A percentile compares a stretch with the other conserved stretches of the same genome.
phyloP scores from a whole-genome alignment of 2,888 invertebrate species.

The Anticlea derivata region DNA sequence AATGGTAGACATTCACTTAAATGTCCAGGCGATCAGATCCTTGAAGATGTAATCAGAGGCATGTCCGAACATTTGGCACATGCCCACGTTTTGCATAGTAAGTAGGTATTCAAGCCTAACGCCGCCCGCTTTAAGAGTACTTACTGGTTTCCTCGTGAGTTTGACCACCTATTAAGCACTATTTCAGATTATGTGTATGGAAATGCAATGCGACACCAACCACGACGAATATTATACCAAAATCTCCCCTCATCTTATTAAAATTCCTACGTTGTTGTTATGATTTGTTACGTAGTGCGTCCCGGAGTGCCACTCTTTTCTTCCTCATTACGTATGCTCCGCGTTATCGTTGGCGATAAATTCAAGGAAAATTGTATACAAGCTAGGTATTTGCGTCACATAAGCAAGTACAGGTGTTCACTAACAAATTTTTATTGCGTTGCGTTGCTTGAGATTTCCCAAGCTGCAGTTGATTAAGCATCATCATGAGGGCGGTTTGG shows the following conservation, averaged over 20 bases:
- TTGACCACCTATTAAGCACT: background rate
- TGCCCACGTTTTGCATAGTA: no score
- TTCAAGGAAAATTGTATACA: conserved; percentile 31
- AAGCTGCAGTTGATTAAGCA: background rate
- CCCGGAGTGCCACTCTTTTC: conserved; percentile 29
- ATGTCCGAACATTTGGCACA: no score
- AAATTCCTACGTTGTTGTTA: conserved; percentile 28
- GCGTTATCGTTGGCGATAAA: conserved; percentile 31
- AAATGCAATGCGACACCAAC: conserved; percentile 5
- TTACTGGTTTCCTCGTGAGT: no score
- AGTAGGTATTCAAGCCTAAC: no score
- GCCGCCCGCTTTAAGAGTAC: no score
- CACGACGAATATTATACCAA: conserved; percentile 2
- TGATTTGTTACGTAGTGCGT: conserved; percentile 30
- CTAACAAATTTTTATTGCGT: conserved; percentile 1
- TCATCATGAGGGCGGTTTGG: no score
- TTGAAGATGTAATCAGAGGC: no score
- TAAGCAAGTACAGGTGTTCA: conserved; percentile 15
- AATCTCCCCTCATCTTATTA: conserved; percentile 16
- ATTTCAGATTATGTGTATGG: background rate
- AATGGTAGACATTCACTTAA: no score
- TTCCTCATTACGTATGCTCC: conserved; percentile 37
- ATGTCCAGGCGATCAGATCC: no score
- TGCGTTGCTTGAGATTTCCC: conserved; percentile 2
- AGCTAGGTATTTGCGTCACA: conserved; percentile 19